Evolutionary conservation across 2,113 vertebrate species (phyloP).

Genomic region (Phodopus roborovskii): DNA sequence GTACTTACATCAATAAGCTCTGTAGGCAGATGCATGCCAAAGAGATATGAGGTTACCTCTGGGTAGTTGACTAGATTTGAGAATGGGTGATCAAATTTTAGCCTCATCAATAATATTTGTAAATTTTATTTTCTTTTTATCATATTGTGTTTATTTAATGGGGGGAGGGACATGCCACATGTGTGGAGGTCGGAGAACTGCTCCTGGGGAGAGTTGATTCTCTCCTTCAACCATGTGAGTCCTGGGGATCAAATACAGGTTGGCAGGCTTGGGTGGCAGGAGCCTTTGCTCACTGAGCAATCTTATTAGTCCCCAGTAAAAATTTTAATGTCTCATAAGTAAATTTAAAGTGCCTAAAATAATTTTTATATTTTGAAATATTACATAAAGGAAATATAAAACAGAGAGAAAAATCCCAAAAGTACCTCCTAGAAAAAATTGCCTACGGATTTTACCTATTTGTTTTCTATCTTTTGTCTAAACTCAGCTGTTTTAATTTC

Average conservation of each 20-base stretch:
- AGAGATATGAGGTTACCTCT: not conserved
- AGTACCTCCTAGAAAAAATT: not conserved
- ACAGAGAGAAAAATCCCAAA: not conserved
- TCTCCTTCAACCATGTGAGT: not conserved
- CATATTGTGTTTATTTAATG: not conserved
- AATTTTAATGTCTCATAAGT: not conserved
- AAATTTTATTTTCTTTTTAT: not conserved
- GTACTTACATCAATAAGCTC: not conserved
- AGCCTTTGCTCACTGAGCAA: no score
- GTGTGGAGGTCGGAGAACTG: not conserved
- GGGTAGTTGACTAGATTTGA: not conserved
- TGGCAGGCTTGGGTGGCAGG: not conserved
- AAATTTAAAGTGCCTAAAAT: not conserved
- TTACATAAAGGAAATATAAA: not conserved
- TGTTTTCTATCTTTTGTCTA: not conserved
- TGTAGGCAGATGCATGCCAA: not conserved
- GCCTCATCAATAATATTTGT: not conserved
- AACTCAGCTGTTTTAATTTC: not conserved
- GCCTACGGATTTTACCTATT: not conserved
- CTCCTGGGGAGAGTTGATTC: not conserved
- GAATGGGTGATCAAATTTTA: not conserved
- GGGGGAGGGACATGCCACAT: no score
- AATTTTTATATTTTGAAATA: constrained; percentile 3
- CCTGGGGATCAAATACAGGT: not conserved
- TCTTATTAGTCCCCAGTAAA: not conserved